A percentile compares a stretch with the other conserved stretches of the same genome.
These are phyloP conservation scores for Otus sunia DNA, from an alignment of 2,113 vertebrate genomes.

Conservation along the genomic window DNA sequence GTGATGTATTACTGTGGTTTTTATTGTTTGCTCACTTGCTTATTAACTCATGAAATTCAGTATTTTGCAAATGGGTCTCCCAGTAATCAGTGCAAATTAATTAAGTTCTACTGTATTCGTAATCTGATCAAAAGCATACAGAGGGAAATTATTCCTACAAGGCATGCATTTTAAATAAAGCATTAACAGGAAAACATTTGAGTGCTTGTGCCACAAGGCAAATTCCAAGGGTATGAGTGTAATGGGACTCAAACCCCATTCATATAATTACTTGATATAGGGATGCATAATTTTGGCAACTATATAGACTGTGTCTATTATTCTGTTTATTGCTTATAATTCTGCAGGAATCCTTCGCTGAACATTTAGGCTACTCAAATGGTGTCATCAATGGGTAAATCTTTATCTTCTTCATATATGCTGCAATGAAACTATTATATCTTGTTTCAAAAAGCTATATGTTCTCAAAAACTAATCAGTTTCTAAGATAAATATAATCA, in stretches of 20 bases:
- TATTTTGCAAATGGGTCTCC: no score
- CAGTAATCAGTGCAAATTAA: no score
- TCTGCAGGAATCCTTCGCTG: slow-evolving; percentile 90
- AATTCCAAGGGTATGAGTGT: not conserved
- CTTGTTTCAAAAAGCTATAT: not conserved
- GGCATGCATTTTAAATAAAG: not conserved
- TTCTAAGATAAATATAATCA: not conserved
- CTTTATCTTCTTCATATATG: not conserved
- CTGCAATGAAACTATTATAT: not conserved
- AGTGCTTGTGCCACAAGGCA: not conserved
- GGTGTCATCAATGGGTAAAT: slow-evolving; percentile 90
- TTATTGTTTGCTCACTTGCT: no score
- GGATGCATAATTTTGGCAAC: not conserved
- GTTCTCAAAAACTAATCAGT: not conserved
- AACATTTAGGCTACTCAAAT: slow-evolving; percentile 89
- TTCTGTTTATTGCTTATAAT: slow-evolving; percentile 23
- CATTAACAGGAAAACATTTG: not conserved
- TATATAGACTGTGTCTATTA: not conserved
- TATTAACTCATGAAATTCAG: no score
- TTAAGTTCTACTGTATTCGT: no score
- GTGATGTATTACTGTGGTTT: not conserved
- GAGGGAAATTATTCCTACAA: no score
- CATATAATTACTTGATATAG: not conserved
- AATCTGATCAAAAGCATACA: no score
- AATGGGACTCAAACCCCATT: not conserved